Conservation (phyloP, 2,113 vertebrate genomes). For the Stigmatopora nigra region DNA sequence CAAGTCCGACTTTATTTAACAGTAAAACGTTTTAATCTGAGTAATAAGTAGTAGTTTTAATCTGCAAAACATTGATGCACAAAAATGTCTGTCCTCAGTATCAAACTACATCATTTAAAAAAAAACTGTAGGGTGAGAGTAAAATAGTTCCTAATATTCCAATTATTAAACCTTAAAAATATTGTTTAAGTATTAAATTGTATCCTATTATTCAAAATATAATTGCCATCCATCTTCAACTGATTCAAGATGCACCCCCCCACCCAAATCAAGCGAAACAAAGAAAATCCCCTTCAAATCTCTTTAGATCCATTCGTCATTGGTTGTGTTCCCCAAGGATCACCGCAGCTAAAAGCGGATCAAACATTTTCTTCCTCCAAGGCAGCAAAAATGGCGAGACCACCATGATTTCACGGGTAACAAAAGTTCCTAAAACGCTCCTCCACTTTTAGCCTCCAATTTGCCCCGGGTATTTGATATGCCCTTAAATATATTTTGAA, state of each 20-base stretch:
- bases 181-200: too few relatives aligned
- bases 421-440: neutral
- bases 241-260: neutral
- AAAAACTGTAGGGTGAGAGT: too few relatives aligned
- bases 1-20: too few relatives aligned
- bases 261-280: neutral
- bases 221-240: neutral
- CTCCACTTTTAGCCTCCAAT: conserved; percentile 13
- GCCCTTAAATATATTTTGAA: conserved; percentile 44
- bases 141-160: too few relatives aligned
- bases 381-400: neutral
- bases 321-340: neutral
- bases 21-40: too few relatives aligned
- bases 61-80: too few relatives aligned
- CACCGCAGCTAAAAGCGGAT: neutral
- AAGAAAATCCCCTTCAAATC: neutral
- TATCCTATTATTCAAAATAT: too few relatives aligned
- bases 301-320: neutral
- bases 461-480: conserved; percentile 23
- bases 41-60: too few relatives aligned
- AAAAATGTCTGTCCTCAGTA: too few relatives aligned
- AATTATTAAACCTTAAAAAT: too few relatives aligned
- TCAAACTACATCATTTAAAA: too few relatives aligned
- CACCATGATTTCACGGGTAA: neutral
- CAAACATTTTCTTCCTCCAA: neutral